Base-by-base conservation (phyloP, 2,797 vertebrate species). In the Bovichtus variegatus region DNA sequence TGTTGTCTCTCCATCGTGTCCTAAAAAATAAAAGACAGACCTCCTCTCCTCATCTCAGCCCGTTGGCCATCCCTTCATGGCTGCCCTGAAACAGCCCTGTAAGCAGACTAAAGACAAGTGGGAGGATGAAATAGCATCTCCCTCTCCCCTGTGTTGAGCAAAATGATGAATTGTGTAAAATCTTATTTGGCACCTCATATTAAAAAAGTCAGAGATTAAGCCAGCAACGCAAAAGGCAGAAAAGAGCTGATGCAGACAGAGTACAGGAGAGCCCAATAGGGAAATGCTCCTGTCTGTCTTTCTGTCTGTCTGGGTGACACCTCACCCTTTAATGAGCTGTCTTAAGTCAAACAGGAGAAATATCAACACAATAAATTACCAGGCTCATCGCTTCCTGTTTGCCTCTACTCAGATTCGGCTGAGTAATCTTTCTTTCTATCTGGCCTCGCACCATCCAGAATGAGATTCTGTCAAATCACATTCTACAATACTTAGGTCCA, bases 81-180 rank as follows among this genome's bases (percentile, higher is more conserved):
- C 76, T 82, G 74, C 81, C 76, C 77, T 69, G 69, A 89, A 92
- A 94, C 85, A 74, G 89, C 90, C 69, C 72, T 54, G 86, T 91
- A 92, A 94, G 91, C 91, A 92, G 62, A 87, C 82, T 76, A 53
- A 76, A 78, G 87, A 87, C 91, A 91, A 88, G 88, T 89, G 81
- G 87, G 85, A 89, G 82, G 88, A 90, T 89, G 87, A 87, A 88
- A 88, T 76, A 66, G 87, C 74, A 64, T 81, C 77, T 83, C 74
- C 75, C 62, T 71, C 76, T 74, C 69, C 79, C 82, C 74, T n/a
- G 34, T 60, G 83, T 86, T 76, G 46, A 70, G 74, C 69, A 73
- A 88, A 90, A 92, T 94, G 92, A 94, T 94, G 89, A 93, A 94
- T 92, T 89, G 91, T 89, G 86, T 89, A 88, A 91, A 92, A 90